Conservation (phyloP, 2,113 vertebrate genomes). For the Pedetes capensis region DNA sequence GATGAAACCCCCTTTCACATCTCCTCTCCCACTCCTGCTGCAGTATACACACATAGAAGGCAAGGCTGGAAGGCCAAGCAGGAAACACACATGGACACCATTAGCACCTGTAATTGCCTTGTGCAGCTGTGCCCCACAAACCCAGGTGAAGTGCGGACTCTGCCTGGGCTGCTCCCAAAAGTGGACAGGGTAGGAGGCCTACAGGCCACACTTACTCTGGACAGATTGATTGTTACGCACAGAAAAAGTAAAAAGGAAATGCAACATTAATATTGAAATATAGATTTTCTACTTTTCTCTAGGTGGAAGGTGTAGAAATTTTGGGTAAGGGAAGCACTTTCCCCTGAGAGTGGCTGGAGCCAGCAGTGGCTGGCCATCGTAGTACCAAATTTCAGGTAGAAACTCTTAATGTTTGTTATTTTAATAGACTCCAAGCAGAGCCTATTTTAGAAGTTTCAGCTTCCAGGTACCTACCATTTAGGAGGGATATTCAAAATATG, state of each 20-base stretch:
- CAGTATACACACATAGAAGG: neutral
- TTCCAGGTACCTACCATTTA: neutral
- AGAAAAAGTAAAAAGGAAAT: neutral
- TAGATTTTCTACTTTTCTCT: neutral
- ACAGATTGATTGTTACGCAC: neutral
- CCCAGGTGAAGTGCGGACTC: neutral
- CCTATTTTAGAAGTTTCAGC: neutral
- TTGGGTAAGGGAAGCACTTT: neutral
- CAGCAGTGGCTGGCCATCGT: too few relatives aligned
- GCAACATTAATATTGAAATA: conserved; percentile 5
- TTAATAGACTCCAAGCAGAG: neutral
- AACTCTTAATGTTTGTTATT: neutral
- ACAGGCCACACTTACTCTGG: neutral
- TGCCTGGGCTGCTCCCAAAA: neutral
- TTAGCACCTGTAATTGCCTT: neutral
- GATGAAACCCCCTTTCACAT: neutral
- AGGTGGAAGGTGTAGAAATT: neutral
- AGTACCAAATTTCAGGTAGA: neutral
- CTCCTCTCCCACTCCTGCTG: neutral
- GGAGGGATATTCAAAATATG: neutral
- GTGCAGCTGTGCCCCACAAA: neutral
- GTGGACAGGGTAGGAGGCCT: neutral
- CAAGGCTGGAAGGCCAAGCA: neutral
- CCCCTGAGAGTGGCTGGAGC: neutral
- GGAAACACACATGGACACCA: neutral